phyloP scores from a whole-genome alignment of 2,797 vertebrate species.

The Loris lydekkerianus region DNA sequence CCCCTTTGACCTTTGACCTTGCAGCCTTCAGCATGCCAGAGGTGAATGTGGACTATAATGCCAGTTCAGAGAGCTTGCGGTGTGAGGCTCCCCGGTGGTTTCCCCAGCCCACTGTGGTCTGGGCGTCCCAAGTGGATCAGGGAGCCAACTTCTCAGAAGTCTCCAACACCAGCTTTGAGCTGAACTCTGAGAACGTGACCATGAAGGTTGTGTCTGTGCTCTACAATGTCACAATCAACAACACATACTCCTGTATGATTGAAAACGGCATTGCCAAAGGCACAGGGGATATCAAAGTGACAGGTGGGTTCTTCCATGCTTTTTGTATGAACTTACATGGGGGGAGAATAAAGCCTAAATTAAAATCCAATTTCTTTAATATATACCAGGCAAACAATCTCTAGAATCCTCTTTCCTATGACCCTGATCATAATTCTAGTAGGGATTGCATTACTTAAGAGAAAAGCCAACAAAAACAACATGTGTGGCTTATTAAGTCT shows the following conservation, averaged over 20 bases:
- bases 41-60: conserved; percentile 80
- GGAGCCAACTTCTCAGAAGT: conserved; percentile 83
- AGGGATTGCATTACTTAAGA: neutral
- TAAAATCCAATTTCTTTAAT: conserved; percentile 40
- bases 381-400: neutral
- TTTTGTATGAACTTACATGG: rapidly evolving
- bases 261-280: conserved; percentile 90
- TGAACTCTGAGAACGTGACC: conserved; percentile 85
- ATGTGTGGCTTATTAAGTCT: neutral
- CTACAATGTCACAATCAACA: conserved; percentile 75
- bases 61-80: conserved; percentile 76
- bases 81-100: conserved; percentile 90
- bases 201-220: conserved; percentile 88
- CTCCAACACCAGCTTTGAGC: conserved; percentile 82
- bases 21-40: conserved; percentile 90
- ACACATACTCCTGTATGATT: conserved; percentile 90
- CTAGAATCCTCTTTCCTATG: neutral
- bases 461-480: neutral
- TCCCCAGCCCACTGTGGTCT: conserved; percentile 89
- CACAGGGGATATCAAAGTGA: conserved; percentile 87
- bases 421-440: neutral
- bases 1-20: conserved; percentile 8
- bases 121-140: conserved; percentile 72
- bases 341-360: neutral
- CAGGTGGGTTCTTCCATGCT: conserved; percentile 87